Conservation (phyloP, 2,797 vertebrate species). For the Diplodus sargus region DNA sequence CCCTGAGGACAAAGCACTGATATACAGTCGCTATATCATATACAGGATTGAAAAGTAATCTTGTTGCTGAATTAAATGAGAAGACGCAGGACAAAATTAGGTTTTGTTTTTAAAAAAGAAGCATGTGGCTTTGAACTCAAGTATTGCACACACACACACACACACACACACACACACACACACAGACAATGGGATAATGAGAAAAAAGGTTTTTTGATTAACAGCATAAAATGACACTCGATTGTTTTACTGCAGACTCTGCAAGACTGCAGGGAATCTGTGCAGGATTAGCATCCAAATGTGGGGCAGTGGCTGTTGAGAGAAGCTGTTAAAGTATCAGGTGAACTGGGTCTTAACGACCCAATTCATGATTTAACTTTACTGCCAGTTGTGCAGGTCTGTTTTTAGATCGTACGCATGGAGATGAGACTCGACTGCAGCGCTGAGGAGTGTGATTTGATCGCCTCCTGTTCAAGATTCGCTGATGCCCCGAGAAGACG, state of each 20-base stretch:
- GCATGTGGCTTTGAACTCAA: background rate
- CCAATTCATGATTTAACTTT: background rate
- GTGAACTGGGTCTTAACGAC: background rate
- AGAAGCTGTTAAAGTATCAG: background rate
- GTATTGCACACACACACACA: no score
- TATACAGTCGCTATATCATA: no score
- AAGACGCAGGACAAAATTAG: background rate
- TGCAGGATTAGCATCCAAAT: background rate
- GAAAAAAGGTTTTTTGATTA: conserved; percentile 4
- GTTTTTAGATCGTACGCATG: background rate
- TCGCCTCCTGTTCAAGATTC: no score
- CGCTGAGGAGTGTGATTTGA: no score
- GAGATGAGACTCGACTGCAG: background rate
- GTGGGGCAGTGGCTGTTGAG: background rate
- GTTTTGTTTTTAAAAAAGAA: no score
- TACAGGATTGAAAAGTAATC: no score
- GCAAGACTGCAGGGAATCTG: background rate
- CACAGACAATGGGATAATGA: background rate
- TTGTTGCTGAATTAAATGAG: background rate
- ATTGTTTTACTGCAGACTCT: background rate
- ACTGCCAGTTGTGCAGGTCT: background rate
- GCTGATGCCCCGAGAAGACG: no score
- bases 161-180: no score
- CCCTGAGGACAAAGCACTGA: no score
- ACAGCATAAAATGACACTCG: background rate